Conservation (phyloP, 2,797 vertebrate species). For the Caiman crocodilus region DNA sequence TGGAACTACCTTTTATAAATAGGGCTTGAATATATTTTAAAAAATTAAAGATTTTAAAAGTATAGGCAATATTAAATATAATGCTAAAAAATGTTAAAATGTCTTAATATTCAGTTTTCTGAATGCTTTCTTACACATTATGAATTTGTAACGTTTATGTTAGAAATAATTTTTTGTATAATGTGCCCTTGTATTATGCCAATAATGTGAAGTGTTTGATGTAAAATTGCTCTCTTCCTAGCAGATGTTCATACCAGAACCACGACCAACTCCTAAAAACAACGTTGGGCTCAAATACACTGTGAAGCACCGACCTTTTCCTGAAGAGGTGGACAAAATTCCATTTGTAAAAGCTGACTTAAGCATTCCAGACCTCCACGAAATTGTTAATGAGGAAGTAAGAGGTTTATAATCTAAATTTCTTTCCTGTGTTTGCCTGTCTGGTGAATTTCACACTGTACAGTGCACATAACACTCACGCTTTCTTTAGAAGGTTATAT, state of each 20-base stretch:
- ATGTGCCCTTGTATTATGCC: background rate
- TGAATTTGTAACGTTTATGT: background rate
- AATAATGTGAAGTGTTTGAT: background rate
- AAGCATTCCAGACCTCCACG: slow-evolving; percentile 90
- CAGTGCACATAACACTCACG: background rate
- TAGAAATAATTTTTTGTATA: fast-evolving
- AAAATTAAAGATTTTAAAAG: background rate
- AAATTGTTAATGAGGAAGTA: slow-evolving; percentile 89
- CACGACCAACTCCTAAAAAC: slow-evolving; percentile 83
- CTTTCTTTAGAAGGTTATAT: background rate
- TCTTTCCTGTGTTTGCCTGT: background rate
- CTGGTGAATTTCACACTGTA: background rate
- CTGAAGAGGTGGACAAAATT: slow-evolving; percentile 96
- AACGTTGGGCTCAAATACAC: slow-evolving; percentile 86
- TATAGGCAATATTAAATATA: background rate
- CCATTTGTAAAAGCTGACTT: slow-evolving; percentile 92
- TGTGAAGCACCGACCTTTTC: slow-evolving; percentile 92
- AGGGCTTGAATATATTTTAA: background rate
- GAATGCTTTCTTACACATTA: background rate
- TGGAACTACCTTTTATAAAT: no score
- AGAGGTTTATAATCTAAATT: slow-evolving; percentile 51
- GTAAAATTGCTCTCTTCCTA: slow-evolving; percentile 53
- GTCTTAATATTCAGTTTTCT: background rate
- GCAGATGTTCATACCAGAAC: slow-evolving; percentile 89
- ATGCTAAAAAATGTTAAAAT: background rate